phyloP scores from a whole-genome alignment of 1,140 invertebrate genomes.

The Drosophila parabipectinata region DNA sequence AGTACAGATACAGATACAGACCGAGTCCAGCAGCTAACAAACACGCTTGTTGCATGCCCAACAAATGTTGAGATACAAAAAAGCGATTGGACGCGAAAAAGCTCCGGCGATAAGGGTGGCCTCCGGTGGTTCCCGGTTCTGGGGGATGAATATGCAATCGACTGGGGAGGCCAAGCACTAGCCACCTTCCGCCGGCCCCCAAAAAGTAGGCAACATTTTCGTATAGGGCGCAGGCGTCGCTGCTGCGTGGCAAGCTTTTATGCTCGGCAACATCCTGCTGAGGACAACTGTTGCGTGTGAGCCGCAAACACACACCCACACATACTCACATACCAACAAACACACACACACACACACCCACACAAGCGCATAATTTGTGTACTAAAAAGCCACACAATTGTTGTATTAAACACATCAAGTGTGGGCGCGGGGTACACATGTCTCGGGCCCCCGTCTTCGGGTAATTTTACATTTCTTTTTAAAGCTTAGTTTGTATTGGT shows the following conservation, averaged over 20 bases:
- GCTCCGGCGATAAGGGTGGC: conserved; percentile 60
- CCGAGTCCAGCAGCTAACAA: conserved; percentile 25
- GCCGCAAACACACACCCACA: conserved; percentile 14
- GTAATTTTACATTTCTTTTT: conserved; percentile 69
- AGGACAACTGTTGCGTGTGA: conserved; percentile 76
- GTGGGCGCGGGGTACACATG: conserved; percentile 60
- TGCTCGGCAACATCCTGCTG: conserved; percentile 40
- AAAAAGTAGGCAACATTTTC: conserved; percentile 35
- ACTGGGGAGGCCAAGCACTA: background rate
- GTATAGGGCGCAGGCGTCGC: conserved; percentile 41
- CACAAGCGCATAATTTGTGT: conserved; percentile 30
- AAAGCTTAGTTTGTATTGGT: conserved; percentile 75
- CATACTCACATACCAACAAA: conserved; percentile 4
- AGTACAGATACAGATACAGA: conserved; percentile 9
- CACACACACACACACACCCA: background rate
- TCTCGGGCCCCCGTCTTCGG: conserved; percentile 26
- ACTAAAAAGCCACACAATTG: conserved; percentile 78
- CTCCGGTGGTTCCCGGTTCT: background rate
- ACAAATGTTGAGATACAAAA: conserved; percentile 65
- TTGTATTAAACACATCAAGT: conserved; percentile 66
- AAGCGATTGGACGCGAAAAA: conserved; percentile 43
- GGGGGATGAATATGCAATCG: conserved; percentile 27
- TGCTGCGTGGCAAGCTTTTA: conserved; percentile 34
- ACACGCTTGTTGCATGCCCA: conserved; percentile 73
- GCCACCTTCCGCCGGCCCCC: conserved; percentile 3